Evolutionary conservation across 2,113 vertebrate genomes (phyloP), one percentile per base, ranked within the genome.

Genomic region (Chaenogobius annularis): DNA sequence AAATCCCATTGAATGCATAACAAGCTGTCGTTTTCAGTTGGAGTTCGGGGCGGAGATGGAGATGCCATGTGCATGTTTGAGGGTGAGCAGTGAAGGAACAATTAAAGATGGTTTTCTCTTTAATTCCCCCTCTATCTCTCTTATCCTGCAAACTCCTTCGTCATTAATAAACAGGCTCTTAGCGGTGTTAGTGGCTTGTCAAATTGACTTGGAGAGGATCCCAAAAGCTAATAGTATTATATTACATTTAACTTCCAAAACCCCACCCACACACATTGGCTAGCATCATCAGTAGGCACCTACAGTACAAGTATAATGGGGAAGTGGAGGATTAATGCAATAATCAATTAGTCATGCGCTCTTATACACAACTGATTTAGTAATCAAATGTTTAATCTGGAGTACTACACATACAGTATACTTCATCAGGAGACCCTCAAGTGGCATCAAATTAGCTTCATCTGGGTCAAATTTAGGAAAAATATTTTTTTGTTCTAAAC

Each of bases 91-190:
- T 12, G 62, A 69, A 83, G 69, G 74, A 82, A 83, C 67, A 79
- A 82, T 83, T 79, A 81, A 22, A 74, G 71, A 70, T 20, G 15
- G 54, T 46, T 35, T 48, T 65, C 22, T 59, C 78, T 64, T 55
- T 48, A 46, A 17, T 43, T 66, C 67, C 47, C 23, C 69, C 1
- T 15, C 8, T 43, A 69, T 74, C 58, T 14, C 12, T 61, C 73
- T 70, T 56, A 54, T 68, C 58, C 72, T 84, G 79, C 83, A 83
- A 84, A 87, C 54, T 31, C 26, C 26, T 82, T 43, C 17, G 81
- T 80, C 86, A 91, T 88, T 89, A 90, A 61, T 88, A 90, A 54
- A 63, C 69, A 69, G 76, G 73, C 73, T 82, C 66, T 86, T 75
- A 66, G 23, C 67, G 10, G 68, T 62, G 74, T 81, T 66, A 69